Evolutionary conservation across 2,888 invertebrate genomes (phyloP).

Genomic region (Dolichomitus sp.): DNA sequence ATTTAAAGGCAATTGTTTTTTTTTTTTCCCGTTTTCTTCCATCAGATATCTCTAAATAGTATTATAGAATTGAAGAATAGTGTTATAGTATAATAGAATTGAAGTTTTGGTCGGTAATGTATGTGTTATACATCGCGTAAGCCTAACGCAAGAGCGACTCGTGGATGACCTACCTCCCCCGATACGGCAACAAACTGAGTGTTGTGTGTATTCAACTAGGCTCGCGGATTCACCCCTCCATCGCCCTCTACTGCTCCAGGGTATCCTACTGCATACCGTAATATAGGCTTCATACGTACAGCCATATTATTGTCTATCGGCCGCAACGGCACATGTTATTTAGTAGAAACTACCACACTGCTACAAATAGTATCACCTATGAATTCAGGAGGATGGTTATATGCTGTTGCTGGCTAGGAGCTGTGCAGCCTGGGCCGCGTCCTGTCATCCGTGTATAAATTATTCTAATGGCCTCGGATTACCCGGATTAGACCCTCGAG

Average conservation of each 20-base stretch:
- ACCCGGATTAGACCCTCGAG: slow-evolving; percentile 65
- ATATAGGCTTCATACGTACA: neutral
- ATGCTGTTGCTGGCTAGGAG: neutral
- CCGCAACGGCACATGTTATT: slow-evolving; percentile 2
- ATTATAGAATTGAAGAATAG: too few relatives aligned
- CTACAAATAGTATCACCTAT: neutral
- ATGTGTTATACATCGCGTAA: too few relatives aligned
- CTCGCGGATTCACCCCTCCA: too few relatives aligned
- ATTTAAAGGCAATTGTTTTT: too few relatives aligned
- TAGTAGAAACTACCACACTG: neutral
- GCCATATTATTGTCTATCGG: slow-evolving; percentile 4
- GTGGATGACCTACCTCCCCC: too few relatives aligned
- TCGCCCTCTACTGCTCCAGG: neutral
- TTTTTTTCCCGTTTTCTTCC: too few relatives aligned
- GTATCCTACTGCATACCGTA: neutral
- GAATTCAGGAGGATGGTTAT: neutral
- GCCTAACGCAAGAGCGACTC: too few relatives aligned
- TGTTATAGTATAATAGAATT: too few relatives aligned
- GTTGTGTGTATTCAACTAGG: too few relatives aligned
- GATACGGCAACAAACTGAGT: too few relatives aligned
- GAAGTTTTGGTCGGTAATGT: too few relatives aligned
- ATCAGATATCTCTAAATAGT: too few relatives aligned
- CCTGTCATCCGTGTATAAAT: slow-evolving; percentile 52
- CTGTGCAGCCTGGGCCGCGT: neutral
- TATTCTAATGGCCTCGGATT: slow-evolving; percentile 67